Conservation (phyloP, 2,888 invertebrate genomes). For the Busseola fusca region DNA sequence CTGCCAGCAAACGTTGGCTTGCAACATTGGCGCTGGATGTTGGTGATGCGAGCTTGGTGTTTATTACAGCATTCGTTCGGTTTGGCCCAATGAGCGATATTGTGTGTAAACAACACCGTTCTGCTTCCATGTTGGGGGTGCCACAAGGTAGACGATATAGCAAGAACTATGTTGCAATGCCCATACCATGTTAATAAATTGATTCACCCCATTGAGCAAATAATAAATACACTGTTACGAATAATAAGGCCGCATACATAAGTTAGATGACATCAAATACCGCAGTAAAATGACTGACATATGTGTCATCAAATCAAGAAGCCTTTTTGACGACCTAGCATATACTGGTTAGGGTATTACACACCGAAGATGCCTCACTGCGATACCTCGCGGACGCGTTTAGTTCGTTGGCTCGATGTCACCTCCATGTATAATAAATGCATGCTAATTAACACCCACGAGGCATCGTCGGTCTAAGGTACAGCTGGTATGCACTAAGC, state of each 20-base stretch:
- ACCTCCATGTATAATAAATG: background rate
- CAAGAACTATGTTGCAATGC: background rate
- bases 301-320: background rate
- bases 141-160: conserved; percentile 56
- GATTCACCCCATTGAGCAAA: too few species aligned
- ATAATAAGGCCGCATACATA: background rate
- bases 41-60: conserved; percentile 61
- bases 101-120: conserved; percentile 82
- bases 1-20: conserved; percentile 30
- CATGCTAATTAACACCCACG: background rate
- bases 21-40: conserved; percentile 56
- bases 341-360: background rate
- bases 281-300: background rate
- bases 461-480: too few species aligned
- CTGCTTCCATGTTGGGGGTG: conserved; percentile 65
- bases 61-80: conserved; percentile 76
- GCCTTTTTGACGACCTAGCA: background rate
- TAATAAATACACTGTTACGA: background rate
- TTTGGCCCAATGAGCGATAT: conserved; percentile 83
- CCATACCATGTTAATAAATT: background rate
- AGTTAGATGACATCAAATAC: background rate
- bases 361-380: too few species aligned
- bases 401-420: background rate
- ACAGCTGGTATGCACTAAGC: background rate
- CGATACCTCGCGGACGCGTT: too few species aligned